Percentiles rank a stretch among this genome's conserved stretches.
phyloP scores from a whole-genome alignment of 1,140 invertebrate genomes.

The Bombus difficillimus region DNA sequence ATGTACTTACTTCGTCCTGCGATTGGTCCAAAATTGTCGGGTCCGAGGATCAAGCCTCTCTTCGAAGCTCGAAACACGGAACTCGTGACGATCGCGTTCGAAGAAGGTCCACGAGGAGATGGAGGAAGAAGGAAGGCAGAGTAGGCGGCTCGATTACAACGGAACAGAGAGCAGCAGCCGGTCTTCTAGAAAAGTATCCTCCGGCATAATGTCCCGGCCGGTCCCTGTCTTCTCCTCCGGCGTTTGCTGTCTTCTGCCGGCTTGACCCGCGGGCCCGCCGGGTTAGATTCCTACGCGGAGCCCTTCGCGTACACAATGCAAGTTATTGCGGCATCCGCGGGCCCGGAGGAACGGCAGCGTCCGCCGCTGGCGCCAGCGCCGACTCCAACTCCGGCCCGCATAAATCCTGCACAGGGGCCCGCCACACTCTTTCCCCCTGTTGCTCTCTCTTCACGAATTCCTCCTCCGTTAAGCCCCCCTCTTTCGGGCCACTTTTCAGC shows the following conservation, averaged over 20 bases:
- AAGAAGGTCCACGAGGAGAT: not conserved
- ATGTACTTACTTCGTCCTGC: not conserved
- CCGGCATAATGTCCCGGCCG: slow-evolving; percentile 60
- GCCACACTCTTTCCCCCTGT: slow-evolving; percentile 2
- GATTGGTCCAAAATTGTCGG: not conserved
- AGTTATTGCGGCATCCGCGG: slow-evolving; percentile 76
- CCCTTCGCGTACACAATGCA: slow-evolving; percentile 75
- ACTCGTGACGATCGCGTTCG: slow-evolving; percentile 43
- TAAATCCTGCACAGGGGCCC: slow-evolving; percentile 66
- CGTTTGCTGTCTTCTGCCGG: slow-evolving; percentile 58
- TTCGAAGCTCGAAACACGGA: slow-evolving; percentile 5
- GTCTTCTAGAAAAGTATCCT: slow-evolving; percentile 55
- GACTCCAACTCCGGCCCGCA: slow-evolving; percentile 62
- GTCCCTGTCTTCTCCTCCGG: slow-evolving; percentile 50
- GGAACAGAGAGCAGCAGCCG: slow-evolving; percentile 28
- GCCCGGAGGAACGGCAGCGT: slow-evolving; percentile 60
- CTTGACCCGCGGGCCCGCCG: slow-evolving; percentile 76
- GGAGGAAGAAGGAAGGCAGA: slow-evolving; percentile 19
- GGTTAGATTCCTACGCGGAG: slow-evolving; percentile 76
- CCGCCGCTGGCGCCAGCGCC: slow-evolving; percentile 66
- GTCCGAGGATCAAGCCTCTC: not conserved
- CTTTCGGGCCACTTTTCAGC: not conserved
- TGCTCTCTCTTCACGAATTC: not conserved
- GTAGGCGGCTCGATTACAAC: slow-evolving; percentile 58
- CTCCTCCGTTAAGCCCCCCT: not conserved